A percentile compares a stretch with the other conserved stretches of the same genome.
Evolutionary conservation across 2,888 invertebrate species (phyloP).

Genomic region (Netelia fuscicornis): DNA sequence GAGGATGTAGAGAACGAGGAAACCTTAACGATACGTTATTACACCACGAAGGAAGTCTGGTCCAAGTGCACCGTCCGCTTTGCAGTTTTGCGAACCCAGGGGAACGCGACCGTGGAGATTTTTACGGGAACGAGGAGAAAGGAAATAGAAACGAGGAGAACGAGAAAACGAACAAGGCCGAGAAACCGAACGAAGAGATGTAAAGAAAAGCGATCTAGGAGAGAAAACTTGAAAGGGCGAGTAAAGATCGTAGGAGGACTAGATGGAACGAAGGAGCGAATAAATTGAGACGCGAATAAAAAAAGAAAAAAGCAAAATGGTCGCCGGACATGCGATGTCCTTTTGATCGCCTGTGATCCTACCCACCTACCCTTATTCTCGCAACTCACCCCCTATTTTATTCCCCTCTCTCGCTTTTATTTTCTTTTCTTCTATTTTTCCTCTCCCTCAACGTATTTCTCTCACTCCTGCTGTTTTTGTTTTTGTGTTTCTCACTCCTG

Average conservation of each 20-base stretch:
- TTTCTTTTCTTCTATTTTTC: background rate
- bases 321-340: slow-evolving; percentile 78
- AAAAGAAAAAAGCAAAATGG: slow-evolving; percentile 71
- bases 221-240: slow-evolving; percentile 5
- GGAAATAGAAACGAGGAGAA: slow-evolving; percentile 24
- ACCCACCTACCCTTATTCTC: background rate
- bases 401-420: background rate
- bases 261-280: slow-evolving; percentile 3
- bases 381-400: slow-evolving; percentile 4
- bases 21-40: slow-evolving; percentile 32
- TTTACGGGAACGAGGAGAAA: background rate
- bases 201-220: slow-evolving; percentile 14
- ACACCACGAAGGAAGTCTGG: slow-evolving; percentile 9
- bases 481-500: background rate
- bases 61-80: slow-evolving; percentile 48
- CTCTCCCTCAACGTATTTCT: background rate
- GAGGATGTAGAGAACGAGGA: background rate
- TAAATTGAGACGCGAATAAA: slow-evolving; percentile 68
- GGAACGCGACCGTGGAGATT: slow-evolving; percentile 25
- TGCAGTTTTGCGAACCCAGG: slow-evolving; percentile 34
- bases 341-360: slow-evolving; percentile 72
- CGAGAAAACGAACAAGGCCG: slow-evolving; percentile 20
- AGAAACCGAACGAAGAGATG: slow-evolving; percentile 2
- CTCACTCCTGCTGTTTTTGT: slow-evolving; percentile 4
- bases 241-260: background rate